Conservation (phyloP, 2,888 invertebrate species). For the Euplexia lucipara region DNA sequence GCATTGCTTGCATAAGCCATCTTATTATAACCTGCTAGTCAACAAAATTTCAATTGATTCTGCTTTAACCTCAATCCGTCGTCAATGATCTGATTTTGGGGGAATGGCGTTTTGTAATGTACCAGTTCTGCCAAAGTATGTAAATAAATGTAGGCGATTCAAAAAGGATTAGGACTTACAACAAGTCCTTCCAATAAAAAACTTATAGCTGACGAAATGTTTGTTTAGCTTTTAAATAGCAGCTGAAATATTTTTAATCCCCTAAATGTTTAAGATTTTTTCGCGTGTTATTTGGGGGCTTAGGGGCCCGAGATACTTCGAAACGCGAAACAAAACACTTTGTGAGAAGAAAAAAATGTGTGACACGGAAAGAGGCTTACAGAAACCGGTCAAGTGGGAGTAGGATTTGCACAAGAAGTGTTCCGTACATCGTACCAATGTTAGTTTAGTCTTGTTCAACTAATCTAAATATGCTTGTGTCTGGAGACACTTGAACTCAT, state of each 20-base stretch:
- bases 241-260: constrained; percentile 20
- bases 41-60: constrained; percentile 23
- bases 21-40: background rate
- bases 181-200: background rate
- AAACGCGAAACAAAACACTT: constrained; percentile 22
- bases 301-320: background rate
- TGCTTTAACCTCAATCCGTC: constrained; percentile 27
- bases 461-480: too few relatives aligned
- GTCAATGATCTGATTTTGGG: constrained; percentile 19
- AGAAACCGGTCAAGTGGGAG: too few relatives aligned
- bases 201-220: constrained; percentile 13
- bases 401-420: too few relatives aligned
- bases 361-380: constrained; percentile 15
- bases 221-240: background rate
- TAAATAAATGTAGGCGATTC: constrained; percentile 16
- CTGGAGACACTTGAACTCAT: too few relatives aligned
- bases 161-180: constrained; percentile 16
- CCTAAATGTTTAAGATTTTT: constrained; percentile 1
- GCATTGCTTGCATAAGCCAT: constrained; percentile 10
- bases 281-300: constrained; percentile 7
- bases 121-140: constrained; percentile 2
- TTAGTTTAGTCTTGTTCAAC: too few relatives aligned
- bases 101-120: constrained; percentile 11
- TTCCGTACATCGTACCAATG: too few relatives aligned
- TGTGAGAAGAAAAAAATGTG: constrained; percentile 35